Base-by-base conservation (phyloP, 2,888 invertebrate genomes). In the Dryobotodes eremita region DNA sequence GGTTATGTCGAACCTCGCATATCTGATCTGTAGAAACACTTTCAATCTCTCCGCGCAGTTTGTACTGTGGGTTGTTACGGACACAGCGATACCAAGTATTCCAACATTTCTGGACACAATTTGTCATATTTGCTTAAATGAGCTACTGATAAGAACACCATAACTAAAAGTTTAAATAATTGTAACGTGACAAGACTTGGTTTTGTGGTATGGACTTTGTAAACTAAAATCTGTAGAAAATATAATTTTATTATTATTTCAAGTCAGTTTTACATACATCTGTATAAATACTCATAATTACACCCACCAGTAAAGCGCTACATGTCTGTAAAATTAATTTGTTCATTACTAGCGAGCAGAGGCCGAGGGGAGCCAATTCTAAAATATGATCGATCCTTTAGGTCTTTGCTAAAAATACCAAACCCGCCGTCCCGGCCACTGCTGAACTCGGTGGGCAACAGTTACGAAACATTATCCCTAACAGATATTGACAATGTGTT, bases 11-110 rank as follows among this genome's bases (percentile, higher is more conserved):
- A 50, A 66, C 62, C 76, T 61, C 57, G 71, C 71, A 20, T 86
- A 88, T 86, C 86, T 71, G 65, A 88, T 86, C 79, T 79, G 65
- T 42, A 10, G n/a, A 57, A 73, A 57, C 64, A 77, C 74, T 77
- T 86, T 75, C 87, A 79, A 86, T 86, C n/a, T 86, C 75, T 83
- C 57, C 71, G 57, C 50, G 53, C 69, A 64, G 50, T 77, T 86
- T 72, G 53, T 61, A 31, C 59, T 31, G 59, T 20, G 71, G 64
- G 23, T 36, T 26, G 42, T 42, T 55, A 31, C 68, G 61, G 31
- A 36, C 50, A 61, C 71, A n/a, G 62, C 62, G 76, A 77, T 82
- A 82, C 48, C 31, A 55, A 68, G 31, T 26, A 59, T 48, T 46
- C 13, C 31, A 15, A 53, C 57, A 26, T 59, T 68, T 64, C 20